phyloP scores from a whole-genome alignment of 2,888 invertebrate genomes.

The Cheilosia soror region DNA sequence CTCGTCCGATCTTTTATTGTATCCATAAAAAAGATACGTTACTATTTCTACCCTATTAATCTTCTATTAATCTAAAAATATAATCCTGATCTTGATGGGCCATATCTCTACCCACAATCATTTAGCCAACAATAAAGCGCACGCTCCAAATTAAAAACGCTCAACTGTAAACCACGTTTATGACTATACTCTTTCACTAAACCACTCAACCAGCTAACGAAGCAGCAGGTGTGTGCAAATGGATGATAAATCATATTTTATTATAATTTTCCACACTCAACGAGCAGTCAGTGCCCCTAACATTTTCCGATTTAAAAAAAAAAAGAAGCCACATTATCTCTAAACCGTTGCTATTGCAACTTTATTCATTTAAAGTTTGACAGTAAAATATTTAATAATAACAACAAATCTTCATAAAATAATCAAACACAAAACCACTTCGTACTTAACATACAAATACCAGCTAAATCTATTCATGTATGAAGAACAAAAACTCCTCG shows the following conservation, averaged over 20 bases:
- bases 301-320: background rate
- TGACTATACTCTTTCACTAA: slow-evolving; percentile 17
- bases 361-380: slow-evolving; percentile 27
- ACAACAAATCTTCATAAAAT: slow-evolving; percentile 20
- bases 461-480: background rate
- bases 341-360: slow-evolving; percentile 16
- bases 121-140: background rate
- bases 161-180: slow-evolving; percentile 27
- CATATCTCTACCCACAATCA: too few species aligned
- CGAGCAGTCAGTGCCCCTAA: slow-evolving; percentile 4
- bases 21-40: too few species aligned
- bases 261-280: background rate
- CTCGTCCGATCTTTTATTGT: too few species aligned
- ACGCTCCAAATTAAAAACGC: slow-evolving; percentile 22
- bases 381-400: slow-evolving; percentile 31
- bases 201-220: slow-evolving; percentile 36
- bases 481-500: slow-evolving; percentile 18
- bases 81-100: too few species aligned
- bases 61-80: too few species aligned
- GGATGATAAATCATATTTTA: slow-evolving; percentile 29
- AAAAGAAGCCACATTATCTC: slow-evolving; percentile 1
- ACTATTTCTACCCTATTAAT: too few species aligned
- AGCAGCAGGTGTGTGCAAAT: slow-evolving; percentile 1
- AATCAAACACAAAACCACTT: slow-evolving; percentile 32
- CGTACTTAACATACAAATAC: slow-evolving; percentile 1